Percentiles rank a stretch among this genome's conserved stretches.
These are phyloP conservation scores for Calyptommatus sinebrachiatus DNA, from an alignment of 2,113 vertebrate species.

Conservation along the genomic window DNA sequence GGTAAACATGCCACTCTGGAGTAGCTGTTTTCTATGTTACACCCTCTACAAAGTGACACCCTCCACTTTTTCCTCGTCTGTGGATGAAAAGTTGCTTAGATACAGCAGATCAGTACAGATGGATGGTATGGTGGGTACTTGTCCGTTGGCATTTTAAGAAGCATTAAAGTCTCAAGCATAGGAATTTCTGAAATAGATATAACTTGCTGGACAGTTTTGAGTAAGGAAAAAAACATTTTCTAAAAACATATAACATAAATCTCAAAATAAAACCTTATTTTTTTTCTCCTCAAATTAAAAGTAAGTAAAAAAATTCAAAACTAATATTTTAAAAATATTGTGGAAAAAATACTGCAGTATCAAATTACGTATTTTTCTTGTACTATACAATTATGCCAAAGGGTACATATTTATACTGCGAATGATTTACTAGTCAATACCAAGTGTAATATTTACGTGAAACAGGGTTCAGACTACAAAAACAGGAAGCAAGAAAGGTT, in stretches of 20 bases:
- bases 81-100: slow-evolving; percentile 25
- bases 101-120: neutral
- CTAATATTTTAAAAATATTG: slow-evolving; percentile 19
- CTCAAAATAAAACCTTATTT: neutral
- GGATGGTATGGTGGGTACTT: neutral
- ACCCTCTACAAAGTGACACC: slow-evolving; percentile 31
- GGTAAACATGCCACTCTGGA: neutral
- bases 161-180: slow-evolving; percentile 5
- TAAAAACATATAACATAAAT: neutral
- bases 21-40: slow-evolving; percentile 32
- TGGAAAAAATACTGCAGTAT: neutral
- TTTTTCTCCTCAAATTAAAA: neutral
- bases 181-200: neutral
- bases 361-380: neutral
- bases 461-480: slow-evolving; percentile 30
- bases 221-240: neutral
- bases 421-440: slow-evolving; percentile 36
- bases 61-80: slow-evolving; percentile 2
- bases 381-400: neutral
- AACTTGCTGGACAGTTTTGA: neutral
- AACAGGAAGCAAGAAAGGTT: slow-evolving; percentile 39
- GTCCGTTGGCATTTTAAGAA: slow-evolving; percentile 11
- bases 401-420: slow-evolving; percentile 28
- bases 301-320: neutral
- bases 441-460: neutral